phyloP scores from a whole-genome alignment of 2,888 invertebrate genomes.

The Clanis bilineata region DNA sequence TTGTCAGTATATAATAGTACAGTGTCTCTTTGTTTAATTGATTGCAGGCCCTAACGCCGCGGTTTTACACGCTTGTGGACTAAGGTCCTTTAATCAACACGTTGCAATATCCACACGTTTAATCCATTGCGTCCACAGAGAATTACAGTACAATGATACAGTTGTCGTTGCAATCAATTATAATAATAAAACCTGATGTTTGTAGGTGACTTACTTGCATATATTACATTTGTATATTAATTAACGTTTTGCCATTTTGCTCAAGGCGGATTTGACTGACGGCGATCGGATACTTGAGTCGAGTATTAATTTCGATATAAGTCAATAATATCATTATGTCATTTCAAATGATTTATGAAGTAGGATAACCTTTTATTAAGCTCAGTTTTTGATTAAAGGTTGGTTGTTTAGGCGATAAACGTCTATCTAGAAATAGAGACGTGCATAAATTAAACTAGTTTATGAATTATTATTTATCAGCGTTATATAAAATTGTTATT shows the following conservation, averaged over 20 bases:
- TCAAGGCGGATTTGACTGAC: constrained; percentile 22
- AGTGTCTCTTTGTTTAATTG: too few relatives aligned
- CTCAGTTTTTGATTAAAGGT: background rate
- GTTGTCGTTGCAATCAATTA: background rate
- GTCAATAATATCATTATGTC: background rate
- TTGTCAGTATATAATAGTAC: too few relatives aligned
- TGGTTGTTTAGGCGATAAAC: background rate
- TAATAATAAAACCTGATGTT: constrained; percentile 4
- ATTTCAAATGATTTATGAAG: background rate
- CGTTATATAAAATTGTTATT: background rate
- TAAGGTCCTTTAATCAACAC: too few relatives aligned
- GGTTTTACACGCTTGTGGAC: too few relatives aligned
- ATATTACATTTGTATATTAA: constrained; percentile 34
- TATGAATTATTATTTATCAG: background rate
- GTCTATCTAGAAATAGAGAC: background rate
- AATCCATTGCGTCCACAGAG: background rate
- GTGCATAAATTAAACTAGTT: background rate
- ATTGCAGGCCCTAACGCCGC: too few relatives aligned
- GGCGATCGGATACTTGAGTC: background rate
- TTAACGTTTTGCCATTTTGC: constrained; percentile 34
- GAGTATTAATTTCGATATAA: background rate
- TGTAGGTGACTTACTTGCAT: constrained; percentile 40
- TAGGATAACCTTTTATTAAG: background rate
- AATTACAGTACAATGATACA: background rate
- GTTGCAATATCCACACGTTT: too few relatives aligned